These are phyloP conservation scores for Chloroceryle aenea DNA, from an alignment of 2,113 vertebrate species.

Conservation along the genomic window DNA sequence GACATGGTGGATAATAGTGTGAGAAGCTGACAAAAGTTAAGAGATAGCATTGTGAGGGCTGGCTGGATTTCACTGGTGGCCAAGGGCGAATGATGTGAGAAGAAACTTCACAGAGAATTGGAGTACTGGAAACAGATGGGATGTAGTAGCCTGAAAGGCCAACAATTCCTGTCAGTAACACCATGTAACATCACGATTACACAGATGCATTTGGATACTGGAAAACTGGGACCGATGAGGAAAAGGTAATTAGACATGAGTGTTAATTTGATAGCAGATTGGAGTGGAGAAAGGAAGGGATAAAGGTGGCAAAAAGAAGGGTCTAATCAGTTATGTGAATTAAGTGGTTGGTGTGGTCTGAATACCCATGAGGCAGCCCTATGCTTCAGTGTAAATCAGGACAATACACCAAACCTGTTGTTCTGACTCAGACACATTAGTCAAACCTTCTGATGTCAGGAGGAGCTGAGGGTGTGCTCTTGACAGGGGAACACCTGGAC, in stretches of 20 bases:
- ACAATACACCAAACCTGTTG: not conserved
- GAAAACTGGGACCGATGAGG: not conserved
- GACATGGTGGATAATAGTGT: not conserved
- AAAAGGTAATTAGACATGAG: not conserved
- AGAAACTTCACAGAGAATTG: not conserved
- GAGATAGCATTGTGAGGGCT: not conserved
- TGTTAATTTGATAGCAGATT: not conserved
- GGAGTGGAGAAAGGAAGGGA: not conserved
- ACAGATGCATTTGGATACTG: not conserved
- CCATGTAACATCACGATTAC: not conserved
- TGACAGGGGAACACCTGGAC: not conserved
- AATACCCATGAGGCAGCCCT: not conserved
- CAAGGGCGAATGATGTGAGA: not conserved
- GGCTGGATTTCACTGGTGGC: not conserved
- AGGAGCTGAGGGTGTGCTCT: not conserved
- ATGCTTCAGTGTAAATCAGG: not conserved
- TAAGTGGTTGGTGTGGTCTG: not conserved
- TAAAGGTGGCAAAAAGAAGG: not conserved
- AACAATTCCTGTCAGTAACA: not conserved
- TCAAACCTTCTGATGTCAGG: not conserved
- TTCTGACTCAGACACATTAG: not conserved
- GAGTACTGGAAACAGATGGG: not conserved
- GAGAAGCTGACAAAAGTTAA: not conserved
- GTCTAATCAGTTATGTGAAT: not conserved
- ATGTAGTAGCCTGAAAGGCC: not conserved